Evolutionary conservation across 2,113 vertebrate genomes (phyloP).

Genomic region (Mixornis gularis): DNA sequence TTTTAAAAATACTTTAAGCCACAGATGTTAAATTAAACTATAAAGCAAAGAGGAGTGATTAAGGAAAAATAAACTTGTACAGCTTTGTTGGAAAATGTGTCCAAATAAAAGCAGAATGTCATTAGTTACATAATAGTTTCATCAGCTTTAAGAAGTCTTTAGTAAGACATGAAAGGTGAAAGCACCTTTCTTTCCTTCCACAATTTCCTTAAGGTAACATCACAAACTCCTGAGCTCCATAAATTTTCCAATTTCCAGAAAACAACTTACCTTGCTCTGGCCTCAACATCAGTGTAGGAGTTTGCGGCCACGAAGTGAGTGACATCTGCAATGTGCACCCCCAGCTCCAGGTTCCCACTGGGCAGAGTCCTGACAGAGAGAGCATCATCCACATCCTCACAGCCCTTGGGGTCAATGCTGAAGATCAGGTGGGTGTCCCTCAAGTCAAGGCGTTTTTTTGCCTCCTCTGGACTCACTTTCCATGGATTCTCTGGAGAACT

Average conservation of each 20-base stretch:
- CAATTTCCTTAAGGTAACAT: not conserved
- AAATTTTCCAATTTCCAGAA: not conserved
- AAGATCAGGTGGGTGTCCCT: conserved; percentile 85
- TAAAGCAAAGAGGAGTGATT: not conserved
- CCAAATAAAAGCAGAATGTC: not conserved
- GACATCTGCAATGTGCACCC: conserved; percentile 95
- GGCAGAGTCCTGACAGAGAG: conserved; percentile 79
- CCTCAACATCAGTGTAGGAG: conserved; percentile 87
- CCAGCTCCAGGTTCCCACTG: conserved; percentile 81
- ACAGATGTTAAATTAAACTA: not conserved
- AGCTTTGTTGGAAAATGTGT: not conserved
- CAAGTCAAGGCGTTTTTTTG: conserved; percentile 62
- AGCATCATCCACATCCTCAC: conserved; percentile 92
- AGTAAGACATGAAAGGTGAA: not conserved
- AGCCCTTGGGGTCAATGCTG: conserved; percentile 92
- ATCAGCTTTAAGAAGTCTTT: not conserved
- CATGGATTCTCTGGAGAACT: conserved; percentile 81
- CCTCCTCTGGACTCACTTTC: conserved; percentile 71
- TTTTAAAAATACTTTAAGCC: not conserved
- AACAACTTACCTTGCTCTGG: conserved; percentile 76
- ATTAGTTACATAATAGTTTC: not conserved
- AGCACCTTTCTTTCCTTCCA: not conserved
- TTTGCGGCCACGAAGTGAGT: conserved; percentile 86
- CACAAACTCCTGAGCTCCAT: not conserved
- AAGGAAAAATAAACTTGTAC: not conserved